Base-by-base conservation (phyloP, 2,888 invertebrate species). In the Phortica magna region DNA sequence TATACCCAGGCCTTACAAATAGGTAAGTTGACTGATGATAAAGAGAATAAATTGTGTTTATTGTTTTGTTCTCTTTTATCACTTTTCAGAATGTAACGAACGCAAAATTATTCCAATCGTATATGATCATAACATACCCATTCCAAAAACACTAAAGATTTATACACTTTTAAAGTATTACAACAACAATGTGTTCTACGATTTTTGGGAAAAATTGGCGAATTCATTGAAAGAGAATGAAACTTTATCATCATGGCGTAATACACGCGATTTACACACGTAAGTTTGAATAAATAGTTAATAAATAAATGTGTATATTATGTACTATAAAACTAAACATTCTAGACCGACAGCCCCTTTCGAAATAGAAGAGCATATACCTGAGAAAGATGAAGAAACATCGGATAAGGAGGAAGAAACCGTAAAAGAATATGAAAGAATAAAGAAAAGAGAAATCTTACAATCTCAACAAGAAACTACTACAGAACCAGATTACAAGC, bases 1-100 rank as follows among this genome's bases (percentile, higher is more conserved):
- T 96, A 95, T 89, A 96, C 97, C 14, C 96, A 96, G 90, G 95
- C 96, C 7, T 92, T 96, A 64, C 95, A 95, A 83, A 96, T 98
- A 83, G 95, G 96, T 96, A 90, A 92, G 93, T 77, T 31, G 31
- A 0, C 31, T 31, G 3, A 31, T 4, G 3, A 31, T 31, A 31
- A 0, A 31, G 5, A 31, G 1, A 31, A 31, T 31, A 4, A 1
- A 31, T 31, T 31, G 31, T 31, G 2, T 4, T 53, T 53, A 6
- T 65, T 31, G 31, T 59, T n/a, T 12, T 7, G 7, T 76, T 6
- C n/a, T 42, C 17, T 73, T 73, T 55, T 31, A 73, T 5, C 12
- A 19, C 41, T 1, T 86, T 74, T 78, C 92, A 94, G 96, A 94
- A 80, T 92, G 93, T 83, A 89, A 92, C 22, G 90, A 93, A 76